A percentile compares a stretch with the other conserved stretches of the same genome.
phyloP scores from a whole-genome alignment of 1,140 invertebrate genomes.

The Steinernema khuongi region DNA sequence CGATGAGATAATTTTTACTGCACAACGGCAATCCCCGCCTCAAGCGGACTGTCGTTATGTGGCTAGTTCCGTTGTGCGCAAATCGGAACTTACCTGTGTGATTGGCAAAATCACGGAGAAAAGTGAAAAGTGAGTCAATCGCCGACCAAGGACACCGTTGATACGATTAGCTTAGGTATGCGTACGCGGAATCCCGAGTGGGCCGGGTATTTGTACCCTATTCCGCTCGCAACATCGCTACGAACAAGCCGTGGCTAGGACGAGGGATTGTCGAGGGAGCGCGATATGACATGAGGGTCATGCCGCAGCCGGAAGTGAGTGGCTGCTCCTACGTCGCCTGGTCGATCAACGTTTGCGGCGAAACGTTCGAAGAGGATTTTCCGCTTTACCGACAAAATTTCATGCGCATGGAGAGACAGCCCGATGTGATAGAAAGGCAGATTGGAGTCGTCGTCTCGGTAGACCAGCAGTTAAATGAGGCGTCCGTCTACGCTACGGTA shows the following conservation, averaged over 20 bases:
- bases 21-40: conserved; percentile 15
- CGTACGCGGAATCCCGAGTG: conserved; percentile 20
- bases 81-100: neutral
- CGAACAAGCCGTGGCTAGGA: conserved; percentile 21
- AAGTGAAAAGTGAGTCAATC: conserved; percentile 19
- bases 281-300: conserved; percentile 16
- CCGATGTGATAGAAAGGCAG: neutral
- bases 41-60: conserved; percentile 19
- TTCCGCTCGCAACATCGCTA: conserved; percentile 8
- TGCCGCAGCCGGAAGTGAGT: conserved; percentile 22
- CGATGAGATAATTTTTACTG: conserved; percentile 27
- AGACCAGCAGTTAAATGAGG: neutral
- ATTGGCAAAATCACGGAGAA: conserved; percentile 23
- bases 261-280: conserved; percentile 3
- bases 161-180: conserved; percentile 13
- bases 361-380: conserved; percentile 1
- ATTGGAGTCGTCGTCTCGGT: neutral
- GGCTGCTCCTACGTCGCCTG: conserved; percentile 20
- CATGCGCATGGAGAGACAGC: neutral
- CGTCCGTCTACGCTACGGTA: neutral
- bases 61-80: conserved; percentile 20
- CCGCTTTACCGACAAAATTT: conserved; percentile 8
- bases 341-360: conserved; percentile 1
- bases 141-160: neutral
- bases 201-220: conserved; percentile 26